Conservation (phyloP, 1,140 invertebrate genomes). For the Epicauta chinensis region DNA sequence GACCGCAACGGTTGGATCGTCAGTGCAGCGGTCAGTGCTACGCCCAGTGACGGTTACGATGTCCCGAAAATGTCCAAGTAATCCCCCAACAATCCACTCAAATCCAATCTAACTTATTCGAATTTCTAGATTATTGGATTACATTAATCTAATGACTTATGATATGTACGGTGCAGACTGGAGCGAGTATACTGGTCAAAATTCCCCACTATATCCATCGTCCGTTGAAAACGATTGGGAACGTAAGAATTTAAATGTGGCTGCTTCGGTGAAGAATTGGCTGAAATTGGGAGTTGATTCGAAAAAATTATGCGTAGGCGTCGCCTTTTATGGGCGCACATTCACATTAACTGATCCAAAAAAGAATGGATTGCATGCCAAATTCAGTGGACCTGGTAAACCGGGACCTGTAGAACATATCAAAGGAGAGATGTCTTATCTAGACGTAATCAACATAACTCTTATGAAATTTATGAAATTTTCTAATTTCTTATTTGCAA, state of each 20-base stretch:
- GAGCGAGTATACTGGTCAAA: constrained; percentile 42
- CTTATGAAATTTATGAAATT: constrained; percentile 29
- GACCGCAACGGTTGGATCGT: constrained; percentile 1
- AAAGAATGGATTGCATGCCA: constrained; percentile 4
- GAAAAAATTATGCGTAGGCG: constrained; percentile 42
- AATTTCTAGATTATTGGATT: constrained; percentile 62
- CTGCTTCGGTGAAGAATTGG: constrained; percentile 25
- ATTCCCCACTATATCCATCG: constrained; percentile 8
- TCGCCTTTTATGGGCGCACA: constrained; percentile 4
- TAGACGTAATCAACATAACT: constrained; percentile 58
- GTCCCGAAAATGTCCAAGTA: neutral
- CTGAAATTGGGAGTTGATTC: constrained; percentile 41
- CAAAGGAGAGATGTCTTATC: neutral
- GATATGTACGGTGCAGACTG: constrained; percentile 73
- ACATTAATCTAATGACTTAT: constrained; percentile 76
- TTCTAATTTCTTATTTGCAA: too few species aligned
- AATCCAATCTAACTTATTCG: constrained; percentile 52
- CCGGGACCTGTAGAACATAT: neutral
- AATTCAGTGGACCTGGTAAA: neutral
- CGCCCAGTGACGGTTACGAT: neutral
- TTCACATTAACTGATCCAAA: constrained; percentile 50
- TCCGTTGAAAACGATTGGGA: constrained; percentile 6
- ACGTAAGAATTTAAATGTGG: constrained; percentile 1
- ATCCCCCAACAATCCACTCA: neutral
- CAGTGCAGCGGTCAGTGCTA: neutral